Percentiles rank a stretch among this genome's conserved stretches.
phyloP scores from a whole-genome alignment of 2,797 vertebrate genomes.

The Uromys caudimaculatus region DNA sequence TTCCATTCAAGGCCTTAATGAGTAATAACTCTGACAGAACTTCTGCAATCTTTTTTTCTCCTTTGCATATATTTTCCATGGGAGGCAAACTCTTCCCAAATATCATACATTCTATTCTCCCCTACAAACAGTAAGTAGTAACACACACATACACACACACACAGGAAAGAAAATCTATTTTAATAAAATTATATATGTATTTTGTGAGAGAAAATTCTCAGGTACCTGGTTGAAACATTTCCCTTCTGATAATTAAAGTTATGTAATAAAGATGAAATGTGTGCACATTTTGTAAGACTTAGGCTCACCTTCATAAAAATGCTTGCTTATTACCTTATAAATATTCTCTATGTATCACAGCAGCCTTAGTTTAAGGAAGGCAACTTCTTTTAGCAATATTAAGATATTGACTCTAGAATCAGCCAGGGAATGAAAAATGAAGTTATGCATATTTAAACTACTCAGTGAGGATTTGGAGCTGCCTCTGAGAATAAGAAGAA shows the following conservation, averaged over 20 bases:
- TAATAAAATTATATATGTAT: constrained; percentile 50
- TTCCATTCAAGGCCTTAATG: neutral
- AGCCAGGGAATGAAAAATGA: constrained; percentile 76
- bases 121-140: constrained; percentile 41
- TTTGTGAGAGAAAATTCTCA: constrained; percentile 13
- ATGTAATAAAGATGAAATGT: constrained; percentile 69
- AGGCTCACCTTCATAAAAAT: constrained; percentile 64
- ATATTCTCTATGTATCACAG: constrained; percentile 72
- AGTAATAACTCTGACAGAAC: neutral
- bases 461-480: constrained; percentile 73
- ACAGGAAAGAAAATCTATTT: constrained; percentile 55
- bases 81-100: neutral
- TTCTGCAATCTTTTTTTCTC: neutral
- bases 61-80: neutral
- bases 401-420: constrained; percentile 75
- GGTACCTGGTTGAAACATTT: constrained; percentile 60
- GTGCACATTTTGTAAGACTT: constrained; percentile 59
- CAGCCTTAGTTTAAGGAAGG: constrained; percentile 73
- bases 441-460: constrained; percentile 81
- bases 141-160: neutral
- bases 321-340: constrained; percentile 74
- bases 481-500: constrained; percentile 68
- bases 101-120: neutral
- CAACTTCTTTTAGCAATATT: constrained; percentile 76
- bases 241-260: constrained; percentile 63